Conservation (phyloP, 64 coral and sea anemone genomes). For the Stylophora pistillata region DNA sequence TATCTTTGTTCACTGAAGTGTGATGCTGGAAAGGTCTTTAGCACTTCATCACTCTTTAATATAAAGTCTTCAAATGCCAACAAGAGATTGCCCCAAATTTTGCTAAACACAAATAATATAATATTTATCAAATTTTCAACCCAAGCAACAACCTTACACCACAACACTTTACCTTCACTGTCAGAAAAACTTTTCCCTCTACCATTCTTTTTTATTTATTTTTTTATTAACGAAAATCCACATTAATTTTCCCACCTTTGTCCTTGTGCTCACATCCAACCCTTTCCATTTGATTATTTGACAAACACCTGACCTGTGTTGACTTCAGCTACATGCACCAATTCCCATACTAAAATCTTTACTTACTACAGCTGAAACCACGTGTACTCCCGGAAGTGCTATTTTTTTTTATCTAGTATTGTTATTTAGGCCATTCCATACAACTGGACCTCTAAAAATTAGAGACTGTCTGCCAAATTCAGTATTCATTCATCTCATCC, state of each 20-base stretch:
- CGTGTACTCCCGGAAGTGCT: not conserved
- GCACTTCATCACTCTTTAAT: conserved; percentile 28
- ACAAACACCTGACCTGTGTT: conserved; percentile 17
- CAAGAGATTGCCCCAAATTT: conserved; percentile 24
- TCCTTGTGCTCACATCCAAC: conserved; percentile 14
- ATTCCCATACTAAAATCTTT: conserved; percentile 31
- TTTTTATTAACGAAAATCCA: not conserved
- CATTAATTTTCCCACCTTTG: not conserved
- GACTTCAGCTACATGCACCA: conserved; percentile 20
- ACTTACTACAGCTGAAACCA: not conserved
- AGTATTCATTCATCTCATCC: too few relatives aligned
- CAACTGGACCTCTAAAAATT: too few relatives aligned
- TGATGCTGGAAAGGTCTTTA: conserved; percentile 5
- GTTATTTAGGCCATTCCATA: too few relatives aligned
- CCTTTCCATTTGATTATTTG: conserved; percentile 13
- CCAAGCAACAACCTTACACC: conserved; percentile 15
- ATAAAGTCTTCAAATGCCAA: conserved; percentile 25
- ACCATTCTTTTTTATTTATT: not conserved
- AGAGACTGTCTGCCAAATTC: too few relatives aligned
- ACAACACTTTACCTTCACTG: conserved; percentile 27
- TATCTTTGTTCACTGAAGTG: conserved; percentile 26
- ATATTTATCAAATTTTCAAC: conserved; percentile 25
- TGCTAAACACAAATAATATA: conserved; percentile 9
- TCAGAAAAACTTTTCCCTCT: conserved; percentile 11
- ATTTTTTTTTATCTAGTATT: too few relatives aligned